phyloP scores from a whole-genome alignment of 2,113 vertebrate species.

The Ailuropoda melanoleuca region DNA sequence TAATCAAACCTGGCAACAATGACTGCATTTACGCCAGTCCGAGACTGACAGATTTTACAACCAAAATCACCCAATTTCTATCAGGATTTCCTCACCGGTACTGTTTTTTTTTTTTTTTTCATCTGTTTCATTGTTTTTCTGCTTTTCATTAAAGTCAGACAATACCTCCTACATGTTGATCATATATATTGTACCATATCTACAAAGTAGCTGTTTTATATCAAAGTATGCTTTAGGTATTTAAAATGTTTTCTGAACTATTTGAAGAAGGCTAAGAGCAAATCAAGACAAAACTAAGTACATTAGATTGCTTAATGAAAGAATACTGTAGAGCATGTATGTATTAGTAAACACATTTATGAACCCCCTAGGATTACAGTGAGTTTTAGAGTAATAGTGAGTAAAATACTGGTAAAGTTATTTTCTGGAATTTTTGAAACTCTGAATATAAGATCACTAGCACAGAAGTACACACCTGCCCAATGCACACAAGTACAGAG shows the following conservation, averaged over 20 bases:
- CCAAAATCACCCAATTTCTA: constrained; percentile 79
- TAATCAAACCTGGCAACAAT: constrained; percentile 87
- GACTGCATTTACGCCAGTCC: constrained; percentile 81
- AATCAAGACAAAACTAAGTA: constrained; percentile 61
- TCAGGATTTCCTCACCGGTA: constrained; percentile 79
- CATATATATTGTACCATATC: neutral
- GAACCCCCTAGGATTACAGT: neutral
- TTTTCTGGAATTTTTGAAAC: constrained; percentile 51
- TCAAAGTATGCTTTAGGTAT: neutral
- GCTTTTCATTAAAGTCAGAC: constrained; percentile 75
- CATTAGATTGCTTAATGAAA: constrained; percentile 67
- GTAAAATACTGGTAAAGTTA: constrained; percentile 47
- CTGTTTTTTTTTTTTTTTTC: constrained; percentile 77
- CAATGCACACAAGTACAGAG: neutral
- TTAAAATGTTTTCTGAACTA: constrained; percentile 2
- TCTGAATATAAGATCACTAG: neutral
- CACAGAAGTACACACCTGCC: neutral
- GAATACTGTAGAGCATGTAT: constrained; percentile 63
- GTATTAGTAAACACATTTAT: constrained; percentile 52
- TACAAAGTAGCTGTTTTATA: constrained; percentile 49
- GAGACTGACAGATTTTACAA: constrained; percentile 81
- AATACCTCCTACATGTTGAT: constrained; percentile 40
- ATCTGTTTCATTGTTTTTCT: constrained; percentile 62
- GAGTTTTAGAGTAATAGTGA: constrained; percentile 56
- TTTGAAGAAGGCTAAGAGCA: constrained; percentile 20